phyloP scores from a whole-genome alignment of 2,797 vertebrate genomes.

The Gallinago stenura region DNA sequence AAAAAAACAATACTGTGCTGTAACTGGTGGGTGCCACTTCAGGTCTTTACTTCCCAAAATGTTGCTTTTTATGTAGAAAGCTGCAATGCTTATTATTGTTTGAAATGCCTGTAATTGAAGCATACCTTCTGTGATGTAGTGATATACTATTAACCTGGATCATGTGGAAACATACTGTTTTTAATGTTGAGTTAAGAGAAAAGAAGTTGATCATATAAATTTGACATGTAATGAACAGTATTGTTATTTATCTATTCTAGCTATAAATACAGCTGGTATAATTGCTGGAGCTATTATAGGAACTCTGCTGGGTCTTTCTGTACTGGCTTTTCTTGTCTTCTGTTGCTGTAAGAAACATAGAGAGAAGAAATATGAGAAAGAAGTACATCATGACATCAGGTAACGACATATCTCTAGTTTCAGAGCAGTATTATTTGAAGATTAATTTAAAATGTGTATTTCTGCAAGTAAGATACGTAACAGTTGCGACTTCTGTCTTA shows the following conservation, averaged over 20 bases:
- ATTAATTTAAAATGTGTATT: constrained; percentile 19
- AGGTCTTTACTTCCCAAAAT: background rate
- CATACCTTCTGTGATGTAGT: background rate
- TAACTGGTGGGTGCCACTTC: background rate
- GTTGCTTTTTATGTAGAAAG: background rate
- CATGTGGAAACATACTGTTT: background rate
- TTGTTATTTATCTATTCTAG: constrained; percentile 76
- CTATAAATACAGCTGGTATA: constrained; percentile 88
- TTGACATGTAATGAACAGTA: background rate
- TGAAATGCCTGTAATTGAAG: background rate
- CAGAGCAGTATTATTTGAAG: constrained; percentile 7
- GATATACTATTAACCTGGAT: background rate
- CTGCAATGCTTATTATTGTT: background rate
- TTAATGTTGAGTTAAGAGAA: background rate
- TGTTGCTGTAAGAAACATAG: constrained; percentile 89
- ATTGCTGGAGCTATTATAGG: constrained; percentile 88
- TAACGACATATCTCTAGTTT: constrained; percentile 52
- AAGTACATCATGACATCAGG: constrained; percentile 97
- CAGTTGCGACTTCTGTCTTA: background rate
- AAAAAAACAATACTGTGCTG: background rate
- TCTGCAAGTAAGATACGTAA: constrained; percentile 2
- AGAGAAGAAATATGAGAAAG: constrained; percentile 96
- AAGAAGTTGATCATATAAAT: background rate
- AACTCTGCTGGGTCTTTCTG: constrained; percentile 85
- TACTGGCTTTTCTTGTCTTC: constrained; percentile 88